A percentile compares a stretch with the other conserved stretches of the same genome.
Evolutionary conservation across 23 tunicate genomes (phyloP).

Genomic region (Halocynthia aurantium): DNA sequence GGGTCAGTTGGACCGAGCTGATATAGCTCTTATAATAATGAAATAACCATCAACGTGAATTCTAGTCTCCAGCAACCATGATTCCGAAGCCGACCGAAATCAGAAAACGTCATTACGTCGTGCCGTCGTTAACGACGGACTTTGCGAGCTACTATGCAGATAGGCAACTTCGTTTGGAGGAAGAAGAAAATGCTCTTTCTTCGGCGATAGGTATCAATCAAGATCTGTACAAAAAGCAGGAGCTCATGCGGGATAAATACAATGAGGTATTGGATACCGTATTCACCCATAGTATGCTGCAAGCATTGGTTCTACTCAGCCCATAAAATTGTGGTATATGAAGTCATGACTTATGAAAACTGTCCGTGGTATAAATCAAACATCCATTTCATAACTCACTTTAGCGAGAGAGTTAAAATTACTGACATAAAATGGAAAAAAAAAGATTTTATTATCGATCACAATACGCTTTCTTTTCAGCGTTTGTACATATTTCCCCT

Average conservation of each 20-base stretch:
- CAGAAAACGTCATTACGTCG: slow-evolving; percentile 61
- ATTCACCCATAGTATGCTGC: not conserved
- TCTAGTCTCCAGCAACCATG: slow-evolving; percentile 35
- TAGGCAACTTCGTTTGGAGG: slow-evolving; percentile 54
- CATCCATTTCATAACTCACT: too few relatives aligned
- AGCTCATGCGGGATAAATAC: slow-evolving; percentile 11
- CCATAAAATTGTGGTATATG: too few relatives aligned
- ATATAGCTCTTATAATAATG: too few relatives aligned
- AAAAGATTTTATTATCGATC: too few relatives aligned
- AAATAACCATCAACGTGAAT: not conserved
- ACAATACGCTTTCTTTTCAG: too few relatives aligned
- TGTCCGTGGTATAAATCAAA: too few relatives aligned
- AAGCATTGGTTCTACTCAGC: too few relatives aligned
- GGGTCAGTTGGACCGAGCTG: too few relatives aligned
- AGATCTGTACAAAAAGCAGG: slow-evolving; percentile 21
- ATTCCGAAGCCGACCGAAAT: slow-evolving; percentile 70
- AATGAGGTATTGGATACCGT: slow-evolving; percentile 12
- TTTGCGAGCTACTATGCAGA: slow-evolving; percentile 74
- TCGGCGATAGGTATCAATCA: slow-evolving; percentile 24
- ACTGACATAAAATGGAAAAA: too few relatives aligned
- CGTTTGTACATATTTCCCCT: too few relatives aligned
- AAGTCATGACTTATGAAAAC: too few relatives aligned
- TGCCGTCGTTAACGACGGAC: slow-evolving; percentile 59
- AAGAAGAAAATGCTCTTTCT: slow-evolving; percentile 22
- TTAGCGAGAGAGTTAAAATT: too few relatives aligned